phyloP scores from a whole-genome alignment of 2,113 vertebrate species.

The Hippoglossus stenolepis region DNA sequence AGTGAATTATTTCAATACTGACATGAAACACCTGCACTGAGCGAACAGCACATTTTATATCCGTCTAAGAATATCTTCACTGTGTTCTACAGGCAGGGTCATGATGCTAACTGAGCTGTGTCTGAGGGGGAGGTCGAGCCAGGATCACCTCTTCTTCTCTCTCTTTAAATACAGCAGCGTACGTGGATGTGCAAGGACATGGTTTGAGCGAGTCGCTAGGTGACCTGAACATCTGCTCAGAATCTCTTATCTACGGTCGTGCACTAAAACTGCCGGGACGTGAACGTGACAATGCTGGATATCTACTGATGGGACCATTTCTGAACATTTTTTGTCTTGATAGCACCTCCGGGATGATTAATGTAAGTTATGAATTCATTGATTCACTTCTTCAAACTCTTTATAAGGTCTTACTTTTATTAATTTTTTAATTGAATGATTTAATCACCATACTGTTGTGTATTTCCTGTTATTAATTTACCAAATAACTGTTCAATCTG shows the following conservation, averaged over 20 bases:
- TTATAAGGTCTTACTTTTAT: not conserved
- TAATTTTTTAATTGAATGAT: not conserved
- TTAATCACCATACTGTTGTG: not conserved
- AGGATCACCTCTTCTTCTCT: conserved; percentile 37
- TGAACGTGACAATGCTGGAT: conserved; percentile 15
- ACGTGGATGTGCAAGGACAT: conserved; percentile 26
- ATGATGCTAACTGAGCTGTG: conserved; percentile 42
- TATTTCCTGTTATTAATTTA: not conserved
- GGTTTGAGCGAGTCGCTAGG: conserved; percentile 8
- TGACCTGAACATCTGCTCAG: conserved; percentile 22
- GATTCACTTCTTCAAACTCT: not conserved
- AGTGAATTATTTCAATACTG: not conserved
- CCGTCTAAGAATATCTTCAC: conserved; percentile 9
- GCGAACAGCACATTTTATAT: conserved; percentile 10
- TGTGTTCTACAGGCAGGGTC: not conserved
- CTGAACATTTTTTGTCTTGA: not conserved
- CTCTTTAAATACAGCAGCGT: conserved; percentile 44
- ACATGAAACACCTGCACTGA: not conserved
- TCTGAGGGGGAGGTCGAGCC: conserved; percentile 17
- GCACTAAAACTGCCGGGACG: not conserved
- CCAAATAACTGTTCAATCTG: not conserved
- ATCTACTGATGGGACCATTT: not conserved
- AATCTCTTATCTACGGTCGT: not conserved
- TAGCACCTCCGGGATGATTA: not conserved
- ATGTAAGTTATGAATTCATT: conserved; percentile 42